Conservation (phyloP, 2,888 invertebrate genomes). For the Thumatha senex region DNA sequence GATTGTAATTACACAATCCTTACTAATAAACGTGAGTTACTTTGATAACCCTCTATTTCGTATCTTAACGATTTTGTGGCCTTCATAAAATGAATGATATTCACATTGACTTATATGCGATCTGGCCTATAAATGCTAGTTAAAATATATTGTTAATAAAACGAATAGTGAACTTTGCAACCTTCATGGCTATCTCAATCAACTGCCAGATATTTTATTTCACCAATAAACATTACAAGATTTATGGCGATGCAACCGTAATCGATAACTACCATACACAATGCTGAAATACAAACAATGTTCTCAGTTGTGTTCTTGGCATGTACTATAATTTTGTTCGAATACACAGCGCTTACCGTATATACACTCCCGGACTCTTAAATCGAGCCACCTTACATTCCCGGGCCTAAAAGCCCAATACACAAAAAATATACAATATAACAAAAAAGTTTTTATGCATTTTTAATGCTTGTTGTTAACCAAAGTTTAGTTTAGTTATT, state of each 20-base stretch:
- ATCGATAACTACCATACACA: constrained; percentile 42
- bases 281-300: constrained; percentile 21
- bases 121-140: not conserved
- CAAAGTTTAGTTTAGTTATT: no score
- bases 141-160: constrained; percentile 11
- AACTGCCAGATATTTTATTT: constrained; percentile 50
- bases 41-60: constrained; percentile 6
- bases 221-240: constrained; percentile 52
- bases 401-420: no score
- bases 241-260: constrained; percentile 54
- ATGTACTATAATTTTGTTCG: not conserved
- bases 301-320: constrained; percentile 12
- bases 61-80: constrained; percentile 1
- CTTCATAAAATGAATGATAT: not conserved
- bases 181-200: constrained; percentile 34
- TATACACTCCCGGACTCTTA: no score
- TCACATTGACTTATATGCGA: not conserved
- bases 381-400: no score
- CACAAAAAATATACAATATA: no score
- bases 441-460: no score
- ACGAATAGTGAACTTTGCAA: constrained; percentile 15
- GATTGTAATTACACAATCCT: constrained; percentile 5
- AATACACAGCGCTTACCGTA: no score
- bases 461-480: no score
- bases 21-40: not conserved